phyloP scores from a whole-genome alignment of 2,888 invertebrate species.

The Scrobipalpa atriplicella region DNA sequence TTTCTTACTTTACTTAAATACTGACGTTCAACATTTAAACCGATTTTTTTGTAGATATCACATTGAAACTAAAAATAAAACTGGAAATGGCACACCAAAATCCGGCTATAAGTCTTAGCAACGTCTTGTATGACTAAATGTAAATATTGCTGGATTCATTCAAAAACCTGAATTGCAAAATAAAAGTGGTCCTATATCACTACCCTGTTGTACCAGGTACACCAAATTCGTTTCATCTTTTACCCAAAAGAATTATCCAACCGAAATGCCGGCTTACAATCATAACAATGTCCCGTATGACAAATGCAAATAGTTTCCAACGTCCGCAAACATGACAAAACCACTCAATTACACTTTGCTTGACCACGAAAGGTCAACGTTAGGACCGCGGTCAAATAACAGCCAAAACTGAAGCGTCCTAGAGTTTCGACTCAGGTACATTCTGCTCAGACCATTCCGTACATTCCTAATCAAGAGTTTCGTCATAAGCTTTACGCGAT shows the following conservation, averaged over 20 bases:
- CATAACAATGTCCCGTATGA: constrained; percentile 3
- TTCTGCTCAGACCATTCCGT: constrained; percentile 56
- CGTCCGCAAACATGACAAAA: constrained; percentile 16
- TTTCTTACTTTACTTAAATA: no score
- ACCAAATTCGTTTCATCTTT: background rate
- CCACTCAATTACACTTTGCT: constrained; percentile 22
- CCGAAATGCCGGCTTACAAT: background rate
- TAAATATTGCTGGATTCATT: no score
- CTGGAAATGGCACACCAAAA: no score
- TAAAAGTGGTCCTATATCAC: background rate
- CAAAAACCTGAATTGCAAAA: background rate
- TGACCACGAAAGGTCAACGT: constrained; percentile 25
- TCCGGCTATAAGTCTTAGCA: no score
- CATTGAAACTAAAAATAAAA: no score
- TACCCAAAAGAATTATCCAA: background rate
- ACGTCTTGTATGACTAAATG: no score
- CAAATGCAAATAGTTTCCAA: constrained; percentile 8
- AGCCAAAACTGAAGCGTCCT: constrained; percentile 37
- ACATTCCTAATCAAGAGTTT: constrained; percentile 50
- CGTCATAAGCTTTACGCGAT: background rate
- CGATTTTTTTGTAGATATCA: no score
- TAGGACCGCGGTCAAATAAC: constrained; percentile 29
- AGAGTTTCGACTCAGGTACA: constrained; percentile 52
- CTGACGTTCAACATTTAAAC: no score
- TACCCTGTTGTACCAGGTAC: background rate